Evolutionary conservation across 2,113 vertebrate genomes (phyloP).

Genomic region (Spilogale gracilis): DNA sequence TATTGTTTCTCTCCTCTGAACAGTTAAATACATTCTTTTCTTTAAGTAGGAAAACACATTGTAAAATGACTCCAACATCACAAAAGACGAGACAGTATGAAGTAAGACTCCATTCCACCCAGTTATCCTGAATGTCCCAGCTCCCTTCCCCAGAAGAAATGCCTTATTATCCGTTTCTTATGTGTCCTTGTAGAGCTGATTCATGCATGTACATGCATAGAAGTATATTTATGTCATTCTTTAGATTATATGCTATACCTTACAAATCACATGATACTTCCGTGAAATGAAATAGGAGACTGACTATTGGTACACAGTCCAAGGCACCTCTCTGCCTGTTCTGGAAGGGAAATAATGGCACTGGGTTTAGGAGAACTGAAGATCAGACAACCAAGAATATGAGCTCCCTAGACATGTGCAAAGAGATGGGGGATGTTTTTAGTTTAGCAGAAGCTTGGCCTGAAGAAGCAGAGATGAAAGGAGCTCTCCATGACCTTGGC

Average conservation of each 20-base stretch:
- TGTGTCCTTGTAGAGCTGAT: not conserved
- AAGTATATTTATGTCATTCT: not conserved
- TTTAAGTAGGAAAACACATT: not conserved
- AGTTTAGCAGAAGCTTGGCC: not conserved
- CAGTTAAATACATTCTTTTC: not conserved
- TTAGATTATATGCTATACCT: not conserved
- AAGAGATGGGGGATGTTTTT: not conserved
- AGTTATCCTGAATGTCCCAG: not conserved
- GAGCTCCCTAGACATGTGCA: not conserved
- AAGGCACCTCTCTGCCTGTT: not conserved
- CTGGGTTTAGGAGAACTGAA: not conserved
- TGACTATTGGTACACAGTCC: not conserved
- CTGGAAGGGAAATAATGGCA: not conserved
- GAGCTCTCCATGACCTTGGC: not conserved
- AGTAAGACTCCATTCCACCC: not conserved
- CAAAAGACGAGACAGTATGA: not conserved
- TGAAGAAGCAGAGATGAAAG: not conserved
- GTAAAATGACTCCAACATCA: not conserved
- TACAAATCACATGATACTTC: not conserved
- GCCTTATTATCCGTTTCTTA: not conserved
- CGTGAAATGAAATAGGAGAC: not conserved
- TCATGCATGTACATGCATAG: too few relatives aligned
- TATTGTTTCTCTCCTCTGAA: not conserved
- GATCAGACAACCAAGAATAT: not conserved
- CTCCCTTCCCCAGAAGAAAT: not conserved